Conservation (phyloP, 2,888 invertebrate species). For the Dendrolimus houi region DNA sequence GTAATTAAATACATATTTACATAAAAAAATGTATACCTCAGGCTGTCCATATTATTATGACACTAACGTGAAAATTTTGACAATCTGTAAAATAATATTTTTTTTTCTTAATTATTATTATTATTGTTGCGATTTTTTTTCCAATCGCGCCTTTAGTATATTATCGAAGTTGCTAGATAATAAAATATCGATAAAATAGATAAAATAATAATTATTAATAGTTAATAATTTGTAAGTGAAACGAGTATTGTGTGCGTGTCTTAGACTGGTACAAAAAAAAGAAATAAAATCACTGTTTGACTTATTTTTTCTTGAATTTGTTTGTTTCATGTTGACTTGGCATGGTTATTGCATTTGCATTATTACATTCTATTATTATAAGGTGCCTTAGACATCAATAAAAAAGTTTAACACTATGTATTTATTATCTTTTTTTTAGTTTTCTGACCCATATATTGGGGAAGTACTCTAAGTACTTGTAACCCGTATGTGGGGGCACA, state of each 20-base stretch:
- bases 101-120: constrained; percentile 5
- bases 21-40: no score
- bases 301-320: neutral
- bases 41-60: no score
- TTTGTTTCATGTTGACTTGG: no score
- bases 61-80: neutral
- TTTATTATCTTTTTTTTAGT: no score
- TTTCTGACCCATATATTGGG: no score
- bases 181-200: constrained; percentile 25
- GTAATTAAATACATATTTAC: no score
- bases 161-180: constrained; percentile 26
- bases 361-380: no score
- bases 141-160: constrained; percentile 7
- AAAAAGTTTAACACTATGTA: no score
- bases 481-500: no score
- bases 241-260: neutral
- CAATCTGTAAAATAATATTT: neutral
- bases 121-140: constrained; percentile 11
- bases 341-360: no score
- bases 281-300: neutral
- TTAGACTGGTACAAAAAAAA: neutral
- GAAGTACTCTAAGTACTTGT: no score
- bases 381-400: no score
- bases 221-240: constrained; percentile 7
- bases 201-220: constrained; percentile 8